Evolutionary conservation across 2,113 vertebrate genomes (phyloP), one percentile per base, ranked within the genome.

Genomic region (Engystomops pustulosus): DNA sequence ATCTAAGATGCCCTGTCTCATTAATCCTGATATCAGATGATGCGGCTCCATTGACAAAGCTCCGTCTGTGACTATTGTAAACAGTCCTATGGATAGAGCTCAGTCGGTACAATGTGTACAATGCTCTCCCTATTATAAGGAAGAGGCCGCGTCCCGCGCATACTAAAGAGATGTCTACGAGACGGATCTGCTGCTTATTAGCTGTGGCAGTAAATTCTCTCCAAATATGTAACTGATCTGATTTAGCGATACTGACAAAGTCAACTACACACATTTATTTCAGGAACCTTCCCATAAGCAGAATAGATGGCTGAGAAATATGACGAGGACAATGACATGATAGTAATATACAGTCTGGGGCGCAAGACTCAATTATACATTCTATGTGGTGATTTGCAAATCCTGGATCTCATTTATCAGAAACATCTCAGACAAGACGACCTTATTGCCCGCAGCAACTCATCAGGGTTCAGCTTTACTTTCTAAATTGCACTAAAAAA

Each of bases 21-120:
- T 80, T 67, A 80, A 68, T 80, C 79, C 62, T 34, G 79, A 80
- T 68, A 80, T 80, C 62, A 80, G 60, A 80, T 68, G 62, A 69
- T 80, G 62, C 23, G 79, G 62, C 79, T 69, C 62, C 60, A 67
- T 67, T 80, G 79, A 80, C 79, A 68, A 80, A 65, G 60, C 44
- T 80, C 62, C 36, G 75, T 80, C 30, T 80, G 27, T 68, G 44
- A 30, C 44, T 32, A 69, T 49, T 20, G 75, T 78, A 68, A 49
- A 69, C 34, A 78, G 51, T 25, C 32, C 36, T 60, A 55, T 60
- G 34, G 75, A 78, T 38, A 60, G 60, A 23, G 18, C 51, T 60
- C 75, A 38, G 12, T 8, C 32, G 51, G 51, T 49, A 69, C 78
- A 80, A 47, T 67, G 38, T 51, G 62, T 69, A 49, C 62, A 49